These are phyloP conservation scores for Gobiocypris rarus DNA, from an alignment of 2,113 vertebrate species.

Conservation along the genomic window DNA sequence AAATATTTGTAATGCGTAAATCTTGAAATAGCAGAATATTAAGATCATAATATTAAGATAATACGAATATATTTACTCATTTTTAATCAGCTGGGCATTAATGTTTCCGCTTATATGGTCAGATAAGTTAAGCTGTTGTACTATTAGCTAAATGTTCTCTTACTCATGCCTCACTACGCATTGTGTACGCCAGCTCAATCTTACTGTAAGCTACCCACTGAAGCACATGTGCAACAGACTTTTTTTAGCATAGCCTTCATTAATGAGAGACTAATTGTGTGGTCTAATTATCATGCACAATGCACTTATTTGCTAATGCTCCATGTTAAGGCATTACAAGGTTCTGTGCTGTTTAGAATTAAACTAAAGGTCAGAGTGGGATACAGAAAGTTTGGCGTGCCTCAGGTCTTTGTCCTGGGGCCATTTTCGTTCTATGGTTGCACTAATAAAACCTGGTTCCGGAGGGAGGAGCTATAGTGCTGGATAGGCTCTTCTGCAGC, in stretches of 20 bases:
- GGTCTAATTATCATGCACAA: not conserved
- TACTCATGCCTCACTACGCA: not conserved
- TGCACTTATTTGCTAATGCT: not conserved
- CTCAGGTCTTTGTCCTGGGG: conserved; percentile 28
- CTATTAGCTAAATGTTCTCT: conserved; percentile 35
- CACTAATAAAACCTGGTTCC: conserved; percentile 14
- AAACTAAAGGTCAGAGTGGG: not conserved
- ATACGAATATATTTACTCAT: not conserved
- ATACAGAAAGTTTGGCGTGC: not conserved
- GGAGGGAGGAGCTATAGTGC: conserved; percentile 61
- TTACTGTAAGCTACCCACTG: not conserved
- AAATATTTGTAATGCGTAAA: not conserved
- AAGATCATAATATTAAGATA: not conserved
- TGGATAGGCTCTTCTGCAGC: conserved; percentile 75
- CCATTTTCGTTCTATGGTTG: conserved; percentile 19
- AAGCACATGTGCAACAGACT: not conserved
- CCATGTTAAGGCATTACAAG: not conserved
- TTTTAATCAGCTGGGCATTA: conserved; percentile 46
- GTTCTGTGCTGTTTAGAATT: not conserved
- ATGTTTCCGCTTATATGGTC: conserved; percentile 17
- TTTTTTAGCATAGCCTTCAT: not conserved
- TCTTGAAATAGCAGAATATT: not conserved
- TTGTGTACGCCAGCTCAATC: conserved; percentile 16
- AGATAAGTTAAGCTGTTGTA: conserved; percentile 30
- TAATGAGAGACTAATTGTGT: not conserved